phyloP scores from a whole-genome alignment of 2,888 invertebrate species.

The Tenthredo notha region DNA sequence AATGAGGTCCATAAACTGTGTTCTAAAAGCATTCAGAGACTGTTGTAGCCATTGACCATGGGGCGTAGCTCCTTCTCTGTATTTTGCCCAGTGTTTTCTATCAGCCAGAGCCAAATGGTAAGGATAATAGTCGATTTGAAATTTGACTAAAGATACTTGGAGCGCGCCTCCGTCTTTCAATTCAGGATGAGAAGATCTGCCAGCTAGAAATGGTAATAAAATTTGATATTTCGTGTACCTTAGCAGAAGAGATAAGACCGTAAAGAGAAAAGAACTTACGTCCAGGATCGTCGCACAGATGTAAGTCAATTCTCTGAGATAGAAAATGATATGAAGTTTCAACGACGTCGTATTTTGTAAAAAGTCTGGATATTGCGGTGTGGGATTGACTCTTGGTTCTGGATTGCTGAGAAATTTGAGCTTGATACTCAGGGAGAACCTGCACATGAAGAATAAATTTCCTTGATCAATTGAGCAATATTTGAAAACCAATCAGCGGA shows the following conservation, averaged over 20 bases:
- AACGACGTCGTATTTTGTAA: constrained; percentile 93
- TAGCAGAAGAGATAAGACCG: not conserved
- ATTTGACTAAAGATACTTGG: constrained; percentile 92
- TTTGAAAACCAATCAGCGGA: not conserved
- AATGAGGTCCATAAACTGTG: constrained; percentile 87
- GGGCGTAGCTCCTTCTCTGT: constrained; percentile 88
- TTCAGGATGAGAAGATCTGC: constrained; percentile 91
- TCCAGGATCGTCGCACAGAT: constrained; percentile 97
- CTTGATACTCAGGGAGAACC: constrained; percentile 88
- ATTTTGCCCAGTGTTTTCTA: constrained; percentile 93
- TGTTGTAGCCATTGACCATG: constrained; percentile 94
- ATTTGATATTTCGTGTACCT: not conserved
- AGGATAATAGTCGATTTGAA: constrained; percentile 97
- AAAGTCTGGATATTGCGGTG: constrained; percentile 82
- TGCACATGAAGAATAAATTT: constrained; percentile 66
- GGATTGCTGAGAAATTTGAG: constrained; percentile 84
- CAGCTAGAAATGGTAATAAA: constrained; percentile 80
- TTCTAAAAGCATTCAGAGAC: constrained; percentile 89
- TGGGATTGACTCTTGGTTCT: constrained; percentile 76
- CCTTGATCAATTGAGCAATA: constrained; percentile 16
- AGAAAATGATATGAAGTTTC: constrained; percentile 99
- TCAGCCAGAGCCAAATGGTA: constrained; percentile 95
- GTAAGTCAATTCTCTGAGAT: constrained; percentile 95
- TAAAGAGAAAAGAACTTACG: constrained; percentile 80
- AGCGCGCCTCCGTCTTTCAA: constrained; percentile 94